Base-by-base conservation (phyloP, 1,140 invertebrate species). In the Calephelis nemesis region DNA sequence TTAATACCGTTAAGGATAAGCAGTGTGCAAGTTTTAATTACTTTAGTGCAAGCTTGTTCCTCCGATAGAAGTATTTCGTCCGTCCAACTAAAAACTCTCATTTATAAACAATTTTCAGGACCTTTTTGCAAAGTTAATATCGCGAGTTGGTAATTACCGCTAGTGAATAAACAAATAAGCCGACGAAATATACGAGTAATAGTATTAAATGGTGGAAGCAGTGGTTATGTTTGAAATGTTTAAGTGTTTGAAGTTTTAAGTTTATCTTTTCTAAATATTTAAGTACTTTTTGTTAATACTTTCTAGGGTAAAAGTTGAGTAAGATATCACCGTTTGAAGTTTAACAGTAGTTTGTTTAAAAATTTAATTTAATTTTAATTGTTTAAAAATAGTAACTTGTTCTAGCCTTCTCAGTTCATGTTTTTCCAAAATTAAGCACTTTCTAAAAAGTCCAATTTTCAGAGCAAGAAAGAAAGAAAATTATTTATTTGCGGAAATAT, bases 11-110 rank as follows among this genome's bases (percentile, higher is more conserved):
- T 74, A 77, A 71, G 70, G 65, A 67, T 67, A 68, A 68, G 65
- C 64, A 65, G 71, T 62, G 75, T 73, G 79, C 77, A 86, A 86
- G 73, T 86, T 88, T 88, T 88, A 88, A 88, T 88, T 86, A 86
- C 81, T 86, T 85, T 72, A 78, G 74, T 74, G 75, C 78, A 68
- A 79, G 73, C 76, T 79, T 73, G 76, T 81, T 81, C 78, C 74
- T 76, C 76, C 74, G 68, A 75, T 78, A 80, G 73, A 75, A 78
- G 77, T 81, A 80, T 80, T 87, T 73, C 81, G 68, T 82, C 74
- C 72, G 52, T n/a, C 69, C 74, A 81, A 83, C 79, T 83, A 81
- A 87, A 84, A 84, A 87, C 77, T 82, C 79, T 78, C 85, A 74
- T 85, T 83, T 83, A 82, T 85, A 81, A 81, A 82, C 77, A 75